Conservation (phyloP, 2,888 invertebrate genomes). For the Erebia ligea region DNA sequence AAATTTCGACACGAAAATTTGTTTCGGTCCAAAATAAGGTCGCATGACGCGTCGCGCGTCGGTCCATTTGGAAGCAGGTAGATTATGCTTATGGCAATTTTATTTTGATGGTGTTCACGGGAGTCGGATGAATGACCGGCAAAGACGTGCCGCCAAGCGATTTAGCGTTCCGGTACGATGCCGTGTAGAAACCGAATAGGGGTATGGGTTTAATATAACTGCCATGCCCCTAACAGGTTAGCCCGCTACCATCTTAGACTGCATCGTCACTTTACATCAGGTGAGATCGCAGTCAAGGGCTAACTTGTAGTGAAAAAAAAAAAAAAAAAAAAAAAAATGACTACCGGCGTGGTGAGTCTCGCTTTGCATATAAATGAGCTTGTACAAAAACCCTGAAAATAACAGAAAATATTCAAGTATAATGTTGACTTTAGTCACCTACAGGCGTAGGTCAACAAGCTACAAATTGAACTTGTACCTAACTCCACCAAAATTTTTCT, state of each 20-base stretch:
- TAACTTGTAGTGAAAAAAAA: too few species aligned
- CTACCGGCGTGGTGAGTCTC: constrained; percentile 49
- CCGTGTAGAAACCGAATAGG: too few species aligned
- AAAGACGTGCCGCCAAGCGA: too few species aligned
- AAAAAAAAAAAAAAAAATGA: too few species aligned
- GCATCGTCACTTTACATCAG: too few species aligned
- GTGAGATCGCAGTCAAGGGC: too few species aligned
- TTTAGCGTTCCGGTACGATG: too few species aligned
- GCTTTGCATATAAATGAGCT: constrained; percentile 67
- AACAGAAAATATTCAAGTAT: neutral
- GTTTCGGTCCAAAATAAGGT: constrained; percentile 52
- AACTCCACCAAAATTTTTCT: too few species aligned
- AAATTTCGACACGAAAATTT: constrained; percentile 15
- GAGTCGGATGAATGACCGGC: constrained; percentile 65
- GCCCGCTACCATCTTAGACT: too few species aligned
- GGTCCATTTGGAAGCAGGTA: constrained; percentile 59
- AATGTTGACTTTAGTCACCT: neutral
- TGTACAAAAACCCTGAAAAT: neutral
- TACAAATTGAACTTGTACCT: too few species aligned
- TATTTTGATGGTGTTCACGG: constrained; percentile 63
- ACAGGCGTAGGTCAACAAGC: neutral
- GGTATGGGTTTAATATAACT: too few species aligned
- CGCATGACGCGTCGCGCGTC: constrained; percentile 47
- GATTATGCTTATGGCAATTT: constrained; percentile 59
- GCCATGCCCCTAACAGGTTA: too few species aligned